phyloP scores from a whole-genome alignment of 2,113 vertebrate species.

The Eretmochelys imbricata region DNA sequence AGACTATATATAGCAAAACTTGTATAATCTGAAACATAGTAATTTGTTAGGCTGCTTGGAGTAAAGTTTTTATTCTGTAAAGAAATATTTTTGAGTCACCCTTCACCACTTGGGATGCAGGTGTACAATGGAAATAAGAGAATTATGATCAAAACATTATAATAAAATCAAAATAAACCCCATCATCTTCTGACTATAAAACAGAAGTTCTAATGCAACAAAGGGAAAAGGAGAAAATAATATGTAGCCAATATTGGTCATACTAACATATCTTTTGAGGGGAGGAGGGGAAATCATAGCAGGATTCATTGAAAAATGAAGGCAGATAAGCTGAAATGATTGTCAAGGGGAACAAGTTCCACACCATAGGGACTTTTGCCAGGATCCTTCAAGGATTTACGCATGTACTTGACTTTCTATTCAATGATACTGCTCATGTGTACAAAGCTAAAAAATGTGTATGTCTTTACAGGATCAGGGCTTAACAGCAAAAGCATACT shows the following conservation, averaged over 20 bases:
- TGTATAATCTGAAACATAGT: not conserved
- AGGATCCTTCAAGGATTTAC: not conserved
- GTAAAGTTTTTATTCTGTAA: not conserved
- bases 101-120: not conserved
- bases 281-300: not conserved
- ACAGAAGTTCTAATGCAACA: not conserved
- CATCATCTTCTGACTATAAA: not conserved
- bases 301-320: not conserved
- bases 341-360: not conserved
- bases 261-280: not conserved
- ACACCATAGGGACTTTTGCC: not conserved
- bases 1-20: not conserved
- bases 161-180: not conserved
- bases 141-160: not conserved
- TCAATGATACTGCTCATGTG: not conserved
- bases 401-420: not conserved
- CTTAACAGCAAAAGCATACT: not conserved
- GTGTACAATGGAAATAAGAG: not conserved
- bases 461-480: not conserved
- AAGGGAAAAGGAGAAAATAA: not conserved
- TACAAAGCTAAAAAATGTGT: not conserved
- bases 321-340: not conserved
- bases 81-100: not conserved
- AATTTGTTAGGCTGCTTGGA: not conserved
- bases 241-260: not conserved